A percentile compares a stretch with the other conserved stretches of the same genome.
Evolutionary conservation across 2,113 vertebrate species (phyloP).

Genomic region (Paratilapia polleni): DNA sequence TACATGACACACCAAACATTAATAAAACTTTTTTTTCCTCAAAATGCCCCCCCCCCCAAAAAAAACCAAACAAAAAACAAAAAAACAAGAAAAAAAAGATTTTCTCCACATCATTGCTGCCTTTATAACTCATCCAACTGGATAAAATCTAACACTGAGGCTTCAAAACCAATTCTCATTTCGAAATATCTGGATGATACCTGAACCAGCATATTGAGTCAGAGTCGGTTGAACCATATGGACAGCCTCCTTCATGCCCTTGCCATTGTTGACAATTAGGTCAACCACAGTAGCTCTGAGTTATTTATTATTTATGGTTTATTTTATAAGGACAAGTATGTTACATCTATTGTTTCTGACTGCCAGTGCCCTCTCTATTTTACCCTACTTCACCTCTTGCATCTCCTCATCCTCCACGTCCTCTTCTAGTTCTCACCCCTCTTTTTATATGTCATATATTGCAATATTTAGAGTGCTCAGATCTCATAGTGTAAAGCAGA

Average conservation of each 20-base stretch:
- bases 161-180: too few species aligned
- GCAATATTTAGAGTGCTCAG: not conserved
- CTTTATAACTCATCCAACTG: too few species aligned
- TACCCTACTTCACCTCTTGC: not conserved
- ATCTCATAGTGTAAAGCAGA: not conserved
- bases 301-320: not conserved
- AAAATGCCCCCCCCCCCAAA: too few species aligned
- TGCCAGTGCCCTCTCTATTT: not conserved
- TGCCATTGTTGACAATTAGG: too few species aligned
- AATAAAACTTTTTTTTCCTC: too few species aligned
- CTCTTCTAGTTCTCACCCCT: not conserved
- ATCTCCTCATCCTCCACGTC: not conserved
- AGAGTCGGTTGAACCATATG: not conserved
- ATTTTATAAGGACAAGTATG: not conserved
- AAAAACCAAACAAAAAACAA: too few species aligned
- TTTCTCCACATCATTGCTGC: too few species aligned
- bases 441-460: not conserved
- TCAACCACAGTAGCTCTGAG: not conserved
- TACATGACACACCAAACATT: too few species aligned
- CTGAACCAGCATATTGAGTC: not conserved
- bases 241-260: not conserved
- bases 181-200: not conserved
- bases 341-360: not conserved
- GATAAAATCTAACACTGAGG: too few species aligned
- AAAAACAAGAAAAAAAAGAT: too few species aligned